Percentiles rank a stretch among this genome's conserved stretches.
These are phyloP conservation scores for Syngnathus acus DNA, from an alignment of 2,797 vertebrate species.

Conservation along the genomic window DNA sequence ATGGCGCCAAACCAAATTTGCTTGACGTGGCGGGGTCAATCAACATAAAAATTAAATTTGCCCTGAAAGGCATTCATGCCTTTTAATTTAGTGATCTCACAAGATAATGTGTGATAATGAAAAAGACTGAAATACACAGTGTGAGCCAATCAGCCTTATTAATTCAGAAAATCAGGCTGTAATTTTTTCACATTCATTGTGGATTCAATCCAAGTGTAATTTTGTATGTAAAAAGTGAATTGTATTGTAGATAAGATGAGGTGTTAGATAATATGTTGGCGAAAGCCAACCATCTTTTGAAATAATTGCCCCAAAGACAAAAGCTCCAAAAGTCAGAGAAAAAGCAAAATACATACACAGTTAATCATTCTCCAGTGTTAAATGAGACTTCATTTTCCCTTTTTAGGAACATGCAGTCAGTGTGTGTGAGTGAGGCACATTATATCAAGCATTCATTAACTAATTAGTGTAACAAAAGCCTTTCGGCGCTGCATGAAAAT, in stretches of 20 bases:
- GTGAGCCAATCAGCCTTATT: not conserved
- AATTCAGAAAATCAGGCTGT: not conserved
- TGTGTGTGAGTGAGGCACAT: not conserved
- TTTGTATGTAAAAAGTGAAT: too few relatives aligned
- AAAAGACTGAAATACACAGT: not conserved
- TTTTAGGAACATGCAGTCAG: not conserved
- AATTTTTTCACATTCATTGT: too few relatives aligned
- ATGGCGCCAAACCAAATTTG: slow-evolving; percentile 36
- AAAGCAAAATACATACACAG: not conserved
- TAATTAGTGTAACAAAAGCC: not conserved
- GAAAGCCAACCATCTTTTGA: too few relatives aligned
- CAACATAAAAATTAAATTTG: slow-evolving; percentile 59
- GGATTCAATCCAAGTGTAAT: too few relatives aligned
- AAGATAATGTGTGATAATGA: not conserved
- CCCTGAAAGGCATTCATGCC: slow-evolving; percentile 32
- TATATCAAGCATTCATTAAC: not conserved
- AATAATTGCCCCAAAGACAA: not conserved
- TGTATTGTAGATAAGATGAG: not conserved
- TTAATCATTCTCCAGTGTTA: not conserved
- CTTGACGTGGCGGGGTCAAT: slow-evolving; percentile 50
- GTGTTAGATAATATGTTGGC: not conserved
- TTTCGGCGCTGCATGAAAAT: not conserved
- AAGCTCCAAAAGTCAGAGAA: not conserved
- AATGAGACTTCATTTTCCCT: not conserved
- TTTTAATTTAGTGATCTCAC: slow-evolving; percentile 13